Conservation (phyloP, 2,888 invertebrate species). For the Limenitis camilla region DNA sequence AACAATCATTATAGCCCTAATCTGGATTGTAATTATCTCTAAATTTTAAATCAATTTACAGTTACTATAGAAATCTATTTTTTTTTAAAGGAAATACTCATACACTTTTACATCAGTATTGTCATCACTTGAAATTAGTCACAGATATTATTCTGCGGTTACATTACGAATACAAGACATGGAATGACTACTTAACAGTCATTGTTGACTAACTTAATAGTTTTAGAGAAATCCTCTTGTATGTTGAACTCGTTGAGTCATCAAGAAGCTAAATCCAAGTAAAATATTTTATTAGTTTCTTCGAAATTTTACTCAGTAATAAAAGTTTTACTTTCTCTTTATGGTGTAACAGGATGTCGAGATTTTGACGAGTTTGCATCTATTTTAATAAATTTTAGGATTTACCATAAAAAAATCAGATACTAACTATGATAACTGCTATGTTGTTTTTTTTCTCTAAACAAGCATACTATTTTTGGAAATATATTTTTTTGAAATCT, state of each 20-base stretch:
- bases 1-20: no score
- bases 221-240: constrained; percentile 4
- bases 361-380: no score
- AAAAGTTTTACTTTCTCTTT: neutral
- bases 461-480: no score
- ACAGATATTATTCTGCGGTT: constrained; percentile 13
- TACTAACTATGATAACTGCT: no score
- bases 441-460: no score
- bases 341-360: neutral
- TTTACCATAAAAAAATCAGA: no score
- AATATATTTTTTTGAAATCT: no score
- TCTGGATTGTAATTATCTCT: no score
- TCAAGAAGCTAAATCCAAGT: neutral
- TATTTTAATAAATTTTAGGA: no score
- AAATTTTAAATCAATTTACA: no score
- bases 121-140: constrained; percentile 9
- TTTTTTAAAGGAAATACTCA: neutral
- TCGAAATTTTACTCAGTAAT: neutral
- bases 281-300: constrained; percentile 6
- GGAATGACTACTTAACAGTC: constrained; percentile 6
- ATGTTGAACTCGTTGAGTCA: constrained; percentile 4
- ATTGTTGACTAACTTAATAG: constrained; percentile 12
- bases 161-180: constrained; percentile 6
- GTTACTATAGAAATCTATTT: no score
- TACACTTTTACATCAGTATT: neutral